These are phyloP conservation scores for Eptesicus fuscus DNA, from an alignment of 2,113 vertebrate species.

Conservation along the genomic window DNA sequence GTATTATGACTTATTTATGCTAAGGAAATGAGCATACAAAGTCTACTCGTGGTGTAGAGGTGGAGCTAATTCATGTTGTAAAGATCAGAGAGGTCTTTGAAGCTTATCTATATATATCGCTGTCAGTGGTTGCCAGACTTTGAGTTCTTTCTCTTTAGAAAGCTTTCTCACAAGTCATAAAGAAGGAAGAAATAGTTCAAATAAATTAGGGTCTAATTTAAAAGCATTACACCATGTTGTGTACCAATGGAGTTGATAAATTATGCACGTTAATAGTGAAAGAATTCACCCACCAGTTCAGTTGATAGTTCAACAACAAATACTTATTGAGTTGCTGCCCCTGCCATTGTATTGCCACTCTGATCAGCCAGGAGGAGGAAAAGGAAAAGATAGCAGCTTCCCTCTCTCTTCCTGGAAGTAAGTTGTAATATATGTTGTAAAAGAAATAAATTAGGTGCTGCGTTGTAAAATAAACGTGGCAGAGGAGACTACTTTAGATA, in stretches of 20 bases:
- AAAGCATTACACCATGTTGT: background rate
- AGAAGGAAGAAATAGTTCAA: slow-evolving; percentile 11
- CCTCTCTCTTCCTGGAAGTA: background rate
- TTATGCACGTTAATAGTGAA: slow-evolving; percentile 11
- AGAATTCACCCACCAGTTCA: slow-evolving; percentile 33
- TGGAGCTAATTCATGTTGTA: slow-evolving; percentile 7
- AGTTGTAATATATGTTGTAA: background rate
- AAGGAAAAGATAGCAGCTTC: background rate
- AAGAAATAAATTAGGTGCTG: background rate
- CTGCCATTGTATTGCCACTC: background rate
- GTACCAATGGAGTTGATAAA: background rate
- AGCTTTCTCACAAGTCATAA: slow-evolving; percentile 19
- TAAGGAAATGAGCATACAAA: slow-evolving; percentile 21
- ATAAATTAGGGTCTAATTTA: slow-evolving; percentile 16
- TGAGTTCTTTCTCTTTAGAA: slow-evolving; percentile 26
- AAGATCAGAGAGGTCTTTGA: slow-evolving; percentile 10
- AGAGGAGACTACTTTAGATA: background rate
- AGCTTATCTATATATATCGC: background rate
- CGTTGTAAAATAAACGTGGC: background rate
- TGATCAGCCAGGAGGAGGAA: slow-evolving; percentile 6
- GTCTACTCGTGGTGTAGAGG: background rate
- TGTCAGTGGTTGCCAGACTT: slow-evolving; percentile 12
- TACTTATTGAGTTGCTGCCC: background rate
- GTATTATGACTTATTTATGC: background rate
- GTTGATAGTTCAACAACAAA: background rate